A percentile compares a stretch with the other conserved stretches of the same genome.
These are phyloP conservation scores for Patiria pectinifera DNA, from an alignment of 53 echinoderm and acorn worm genomes.

Conservation along the genomic window DNA sequence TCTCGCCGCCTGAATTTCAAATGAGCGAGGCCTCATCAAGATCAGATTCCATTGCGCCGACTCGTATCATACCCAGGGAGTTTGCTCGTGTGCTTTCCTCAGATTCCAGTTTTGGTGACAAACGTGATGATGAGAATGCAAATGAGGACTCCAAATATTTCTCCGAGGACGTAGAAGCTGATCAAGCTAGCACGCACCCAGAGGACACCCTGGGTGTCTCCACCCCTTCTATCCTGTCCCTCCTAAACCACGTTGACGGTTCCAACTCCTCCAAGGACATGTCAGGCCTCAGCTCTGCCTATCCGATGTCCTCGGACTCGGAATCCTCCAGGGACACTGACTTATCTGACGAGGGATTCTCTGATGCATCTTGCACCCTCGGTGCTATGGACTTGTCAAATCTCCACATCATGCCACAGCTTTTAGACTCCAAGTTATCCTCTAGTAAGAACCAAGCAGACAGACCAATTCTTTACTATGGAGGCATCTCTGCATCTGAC, in stretches of 20 bases:
- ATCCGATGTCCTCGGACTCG: slow-evolving; percentile 13
- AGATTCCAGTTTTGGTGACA: not conserved
- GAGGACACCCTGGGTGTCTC: not conserved
- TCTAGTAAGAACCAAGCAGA: not conserved
- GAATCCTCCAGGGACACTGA: not conserved
- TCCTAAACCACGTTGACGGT: slow-evolving; percentile 14
- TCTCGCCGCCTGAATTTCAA: not conserved
- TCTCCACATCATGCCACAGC: slow-evolving; percentile 12
- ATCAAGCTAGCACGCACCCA: not conserved
- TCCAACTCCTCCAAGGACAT: not conserved
- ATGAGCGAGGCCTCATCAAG: not conserved
- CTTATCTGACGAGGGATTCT: slow-evolving; percentile 40
- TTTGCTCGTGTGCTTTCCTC: not conserved
- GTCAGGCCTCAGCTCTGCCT: slow-evolving; percentile 35
- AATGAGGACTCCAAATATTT: not conserved
- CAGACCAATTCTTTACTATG: not conserved
- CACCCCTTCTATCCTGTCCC: slow-evolving; percentile 34
- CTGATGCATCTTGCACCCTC: not conserved
- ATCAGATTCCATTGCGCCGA: not conserved
- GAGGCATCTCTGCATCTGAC: not conserved
- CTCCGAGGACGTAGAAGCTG: not conserved
- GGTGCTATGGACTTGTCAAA: not conserved
- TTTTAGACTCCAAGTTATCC: not conserved
- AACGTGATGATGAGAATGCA: not conserved
- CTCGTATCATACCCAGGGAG: not conserved